Conservation (phyloP, 1,140 invertebrate genomes). For the Akabosia matsudoensis region DNA sequence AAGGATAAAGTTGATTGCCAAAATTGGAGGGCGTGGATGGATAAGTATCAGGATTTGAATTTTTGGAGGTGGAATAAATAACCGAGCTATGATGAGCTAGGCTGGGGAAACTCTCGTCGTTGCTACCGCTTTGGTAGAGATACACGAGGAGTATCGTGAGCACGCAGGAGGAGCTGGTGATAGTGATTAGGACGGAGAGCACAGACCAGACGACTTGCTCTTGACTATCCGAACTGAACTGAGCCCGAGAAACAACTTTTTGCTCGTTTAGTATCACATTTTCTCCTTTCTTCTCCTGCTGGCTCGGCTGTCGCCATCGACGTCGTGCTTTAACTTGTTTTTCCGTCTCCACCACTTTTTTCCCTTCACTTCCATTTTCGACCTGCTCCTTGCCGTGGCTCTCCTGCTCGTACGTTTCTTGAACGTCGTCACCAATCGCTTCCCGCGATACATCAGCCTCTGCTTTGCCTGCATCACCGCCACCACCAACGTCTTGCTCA, state of each 20-base stretch:
- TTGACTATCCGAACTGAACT: constrained; percentile 7
- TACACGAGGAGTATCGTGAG: background rate
- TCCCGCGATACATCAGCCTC: background rate
- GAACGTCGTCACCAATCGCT: background rate
- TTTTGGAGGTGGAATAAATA: background rate
- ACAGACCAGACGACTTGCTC: constrained; percentile 11
- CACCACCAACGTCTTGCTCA: background rate
- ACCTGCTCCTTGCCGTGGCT: background rate
- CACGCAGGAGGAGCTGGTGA: background rate
- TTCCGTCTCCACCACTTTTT: background rate
- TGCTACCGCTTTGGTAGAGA: background rate
- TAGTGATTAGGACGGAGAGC: constrained; percentile 10
- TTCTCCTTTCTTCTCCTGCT: background rate
- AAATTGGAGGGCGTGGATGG: background rate
- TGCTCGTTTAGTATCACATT: background rate
- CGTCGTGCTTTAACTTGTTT: background rate
- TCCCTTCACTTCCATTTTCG: background rate
- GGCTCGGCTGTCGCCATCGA: background rate
- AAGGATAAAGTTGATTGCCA: background rate
- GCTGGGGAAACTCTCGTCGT: background rate
- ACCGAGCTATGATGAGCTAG: too few relatives aligned
- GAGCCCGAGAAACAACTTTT: background rate
- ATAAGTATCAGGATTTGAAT: background rate
- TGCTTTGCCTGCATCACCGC: background rate
- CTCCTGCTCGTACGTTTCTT: background rate